Percentiles rank a stretch among this genome's conserved stretches.
Evolutionary conservation across 2,888 invertebrate genomes (phyloP).

Genomic region (Fragum fragum): DNA sequence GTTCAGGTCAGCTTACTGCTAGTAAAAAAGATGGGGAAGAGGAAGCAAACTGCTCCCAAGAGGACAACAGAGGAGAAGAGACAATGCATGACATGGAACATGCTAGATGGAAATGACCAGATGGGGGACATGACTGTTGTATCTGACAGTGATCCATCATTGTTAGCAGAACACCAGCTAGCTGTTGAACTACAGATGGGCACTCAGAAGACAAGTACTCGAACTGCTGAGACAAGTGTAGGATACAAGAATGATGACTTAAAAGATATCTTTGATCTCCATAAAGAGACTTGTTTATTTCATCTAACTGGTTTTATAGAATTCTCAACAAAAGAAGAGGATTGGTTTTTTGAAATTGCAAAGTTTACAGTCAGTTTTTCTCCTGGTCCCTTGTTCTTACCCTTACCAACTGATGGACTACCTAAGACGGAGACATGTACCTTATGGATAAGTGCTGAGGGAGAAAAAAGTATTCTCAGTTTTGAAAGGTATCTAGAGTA

Average conservation of each 20-base stretch:
- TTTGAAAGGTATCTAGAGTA: slow-evolving; percentile 74
- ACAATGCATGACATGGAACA: slow-evolving; percentile 81
- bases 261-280: slow-evolving; percentile 64
- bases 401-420: slow-evolving; percentile 56
- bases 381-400: slow-evolving; percentile 45
- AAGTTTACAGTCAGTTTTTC: slow-evolving; percentile 54
- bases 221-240: background rate
- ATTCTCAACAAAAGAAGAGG: slow-evolving; percentile 41
- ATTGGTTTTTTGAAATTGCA: slow-evolving; percentile 70
- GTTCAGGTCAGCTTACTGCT: no score
- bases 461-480: slow-evolving; percentile 80
- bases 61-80: slow-evolving; percentile 77
- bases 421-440: slow-evolving; percentile 76
- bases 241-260: slow-evolving; percentile 39
- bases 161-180: slow-evolving; percentile 39
- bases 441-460: slow-evolving; percentile 81
- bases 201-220: background rate
- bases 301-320: slow-evolving; percentile 60
- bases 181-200: background rate
- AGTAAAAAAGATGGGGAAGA: slow-evolving; percentile 77
- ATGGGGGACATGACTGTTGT: slow-evolving; percentile 53
- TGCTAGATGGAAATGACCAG: slow-evolving; percentile 71
- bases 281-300: slow-evolving; percentile 73
- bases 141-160: slow-evolving; percentile 64
- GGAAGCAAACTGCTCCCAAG: slow-evolving; percentile 77